Percentiles rank a stretch among this genome's conserved stretches.
These are phyloP conservation scores for Mormyrus lacerda DNA, from an alignment of 2,113 vertebrate genomes.

Conservation along the genomic window DNA sequence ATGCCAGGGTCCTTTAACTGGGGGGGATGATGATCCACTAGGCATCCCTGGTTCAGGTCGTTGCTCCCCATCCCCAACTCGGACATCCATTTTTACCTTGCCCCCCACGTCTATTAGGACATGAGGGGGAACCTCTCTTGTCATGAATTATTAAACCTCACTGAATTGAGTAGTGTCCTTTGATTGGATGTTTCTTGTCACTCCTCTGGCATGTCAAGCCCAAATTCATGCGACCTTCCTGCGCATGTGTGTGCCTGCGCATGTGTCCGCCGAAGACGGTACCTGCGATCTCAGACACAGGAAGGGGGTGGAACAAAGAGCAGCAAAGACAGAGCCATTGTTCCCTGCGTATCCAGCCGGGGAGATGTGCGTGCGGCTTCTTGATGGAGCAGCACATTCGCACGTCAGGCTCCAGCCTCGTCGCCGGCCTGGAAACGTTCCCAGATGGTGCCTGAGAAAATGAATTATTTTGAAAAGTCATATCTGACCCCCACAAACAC, in stretches of 20 bases:
- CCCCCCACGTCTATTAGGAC: background rate
- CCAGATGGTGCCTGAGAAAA: background rate
- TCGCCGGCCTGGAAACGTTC: background rate
- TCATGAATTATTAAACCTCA: conserved; percentile 30
- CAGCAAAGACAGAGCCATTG: conserved; percentile 16
- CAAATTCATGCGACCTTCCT: background rate
- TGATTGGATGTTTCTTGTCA: background rate
- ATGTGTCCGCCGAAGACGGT: background rate
- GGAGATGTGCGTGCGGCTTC: background rate
- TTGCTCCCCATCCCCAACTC: background rate
- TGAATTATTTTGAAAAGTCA: background rate
- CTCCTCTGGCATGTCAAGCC: conserved; percentile 20
- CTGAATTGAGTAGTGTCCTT: conserved; percentile 21
- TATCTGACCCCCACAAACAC: background rate
- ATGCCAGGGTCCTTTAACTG: background rate
- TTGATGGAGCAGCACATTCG: background rate
- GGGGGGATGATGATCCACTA: background rate
- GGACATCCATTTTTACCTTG: background rate
- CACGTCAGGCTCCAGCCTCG: background rate
- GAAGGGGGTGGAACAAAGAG: background rate
- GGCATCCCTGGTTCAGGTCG: background rate
- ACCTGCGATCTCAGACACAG: conserved; percentile 2
- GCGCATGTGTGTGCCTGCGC: background rate
- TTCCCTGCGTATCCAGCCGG: background rate
- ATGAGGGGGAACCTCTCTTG: background rate